A percentile compares a stretch with the other conserved stretches of the same genome.
phyloP scores from a whole-genome alignment of 2,888 invertebrate species.

The Pardosa pseudoannulata region DNA sequence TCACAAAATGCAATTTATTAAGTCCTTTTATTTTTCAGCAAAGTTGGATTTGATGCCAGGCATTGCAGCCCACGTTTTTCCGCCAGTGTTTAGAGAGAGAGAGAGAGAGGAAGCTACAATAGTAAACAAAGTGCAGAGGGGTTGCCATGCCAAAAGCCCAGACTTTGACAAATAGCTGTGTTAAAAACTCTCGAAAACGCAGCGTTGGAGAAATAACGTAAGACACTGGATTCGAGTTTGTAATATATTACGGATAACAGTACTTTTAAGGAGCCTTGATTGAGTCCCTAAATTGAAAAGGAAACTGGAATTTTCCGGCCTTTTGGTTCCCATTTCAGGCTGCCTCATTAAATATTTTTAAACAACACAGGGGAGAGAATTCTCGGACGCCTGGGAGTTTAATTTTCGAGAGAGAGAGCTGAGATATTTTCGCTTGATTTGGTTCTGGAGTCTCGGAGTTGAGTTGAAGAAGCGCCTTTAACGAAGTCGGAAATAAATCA shows the following conservation, averaged over 20 bases:
- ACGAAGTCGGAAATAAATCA: neutral
- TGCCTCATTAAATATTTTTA: constrained; percentile 9
- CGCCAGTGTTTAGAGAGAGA: too few species aligned
- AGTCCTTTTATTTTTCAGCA: neutral
- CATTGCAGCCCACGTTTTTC: neutral
- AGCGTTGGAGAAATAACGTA: neutral
- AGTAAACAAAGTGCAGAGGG: constrained; percentile 50
- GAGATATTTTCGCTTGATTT: neutral
- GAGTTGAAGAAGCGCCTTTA: neutral
- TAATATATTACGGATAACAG: constrained; percentile 52
- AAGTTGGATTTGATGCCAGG: neutral
- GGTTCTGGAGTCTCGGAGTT: neutral
- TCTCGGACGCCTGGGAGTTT: neutral
- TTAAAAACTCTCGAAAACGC: constrained; percentile 49
- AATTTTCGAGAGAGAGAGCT: constrained; percentile 3
- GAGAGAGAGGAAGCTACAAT: constrained; percentile 20
- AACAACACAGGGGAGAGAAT: neutral
- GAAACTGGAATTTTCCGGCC: neutral
- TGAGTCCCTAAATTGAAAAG: constrained; percentile 55
- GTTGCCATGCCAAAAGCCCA: constrained; percentile 23
- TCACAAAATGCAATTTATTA: constrained; percentile 9
- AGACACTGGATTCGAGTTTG: constrained; percentile 2
- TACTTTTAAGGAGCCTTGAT: constrained; percentile 5
- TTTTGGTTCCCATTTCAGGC: neutral
- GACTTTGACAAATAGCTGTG: constrained; percentile 61